Conservation (phyloP, 2,113 vertebrate genomes). For the Grantiella picta region DNA sequence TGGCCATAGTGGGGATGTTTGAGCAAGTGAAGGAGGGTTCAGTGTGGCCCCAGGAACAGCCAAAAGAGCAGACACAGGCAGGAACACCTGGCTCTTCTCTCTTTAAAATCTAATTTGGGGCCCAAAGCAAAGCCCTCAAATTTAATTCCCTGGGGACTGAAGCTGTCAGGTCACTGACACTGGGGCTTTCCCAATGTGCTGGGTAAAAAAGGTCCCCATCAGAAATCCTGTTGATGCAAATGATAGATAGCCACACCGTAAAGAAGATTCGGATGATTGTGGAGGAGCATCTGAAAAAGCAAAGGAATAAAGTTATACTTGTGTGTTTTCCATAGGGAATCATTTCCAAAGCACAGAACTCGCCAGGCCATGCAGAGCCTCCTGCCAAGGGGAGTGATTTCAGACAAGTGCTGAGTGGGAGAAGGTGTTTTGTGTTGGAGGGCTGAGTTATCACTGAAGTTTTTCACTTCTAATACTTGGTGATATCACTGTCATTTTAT, state of each 20-base stretch:
- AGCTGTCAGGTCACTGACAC: not conserved
- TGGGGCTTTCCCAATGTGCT: rapidly evolving
- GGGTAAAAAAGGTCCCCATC: not conserved
- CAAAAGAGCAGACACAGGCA: not conserved
- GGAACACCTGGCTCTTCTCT: not conserved
- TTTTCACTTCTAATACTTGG: not conserved
- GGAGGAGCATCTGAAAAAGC: not conserved
- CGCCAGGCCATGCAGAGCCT: not conserved
- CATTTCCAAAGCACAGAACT: not conserved
- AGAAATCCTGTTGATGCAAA: not conserved
- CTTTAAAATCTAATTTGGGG: not conserved
- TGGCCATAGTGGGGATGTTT: rapidly evolving
- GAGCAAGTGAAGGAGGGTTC: not conserved
- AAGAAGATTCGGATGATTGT: not conserved
- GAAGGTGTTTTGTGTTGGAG: not conserved
- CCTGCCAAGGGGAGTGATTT: not conserved
- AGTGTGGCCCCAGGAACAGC: not conserved
- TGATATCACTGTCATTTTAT: not conserved
- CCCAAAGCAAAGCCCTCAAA: not conserved
- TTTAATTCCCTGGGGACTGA: not conserved
- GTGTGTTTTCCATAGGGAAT: not conserved
- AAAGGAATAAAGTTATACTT: not conserved
- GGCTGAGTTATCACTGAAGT: not conserved
- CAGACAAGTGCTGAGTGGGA: not conserved
- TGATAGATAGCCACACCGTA: rapidly evolving